Base-by-base conservation (phyloP, 1,140 invertebrate genomes). In the Trachelipus rathkii region DNA sequence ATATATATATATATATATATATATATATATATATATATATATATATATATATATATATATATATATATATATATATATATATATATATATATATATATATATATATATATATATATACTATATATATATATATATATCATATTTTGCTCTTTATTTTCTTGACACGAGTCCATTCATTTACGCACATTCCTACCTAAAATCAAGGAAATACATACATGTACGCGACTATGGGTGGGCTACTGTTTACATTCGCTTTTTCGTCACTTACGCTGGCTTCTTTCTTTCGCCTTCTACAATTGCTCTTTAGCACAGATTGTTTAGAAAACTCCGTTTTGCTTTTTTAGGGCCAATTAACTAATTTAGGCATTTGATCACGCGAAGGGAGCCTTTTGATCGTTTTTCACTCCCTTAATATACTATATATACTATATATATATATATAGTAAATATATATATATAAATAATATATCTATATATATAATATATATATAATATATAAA, bases 381-480 rank as follows among this genome's bases (percentile, higher is more conserved):
- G 50, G 19, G 50, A 60, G 50, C 11, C 50, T 60, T 60, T 60
- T 15, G 50, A 15, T 60, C 19, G 50, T 8, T 60, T 60, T 60
- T 60, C n/a, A n/a, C n/a, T n/a, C n/a, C n/a, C n/a, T n/a, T n/a
- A n/a, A n/a, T n/a, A n/a, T n/a, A n/a, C n/a, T n/a, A n/a, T n/a
- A n/a, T n/a, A n/a, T 60, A 19, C 11, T 60, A 19, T 60, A 60
- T 60, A 60, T 60, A 60, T 60, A 60, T 60, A 60, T 60, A 60
- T 60, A n/a, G n/a, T n/a, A n/a, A n/a, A 60, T 60, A 60, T 60
- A 60, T 60, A 60, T 60, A 60, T 60, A 60, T 60, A 60, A n/a
- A n/a, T n/a, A n/a, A n/a, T n/a, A n/a, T n/a, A n/a, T n/a, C n/a
- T n/a, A n/a, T n/a, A n/a, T n/a, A n/a, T n/a, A n/a, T n/a, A n/a